Base-by-base conservation (phyloP, 2,888 invertebrate species). In the Pyrrhia umbra region DNA sequence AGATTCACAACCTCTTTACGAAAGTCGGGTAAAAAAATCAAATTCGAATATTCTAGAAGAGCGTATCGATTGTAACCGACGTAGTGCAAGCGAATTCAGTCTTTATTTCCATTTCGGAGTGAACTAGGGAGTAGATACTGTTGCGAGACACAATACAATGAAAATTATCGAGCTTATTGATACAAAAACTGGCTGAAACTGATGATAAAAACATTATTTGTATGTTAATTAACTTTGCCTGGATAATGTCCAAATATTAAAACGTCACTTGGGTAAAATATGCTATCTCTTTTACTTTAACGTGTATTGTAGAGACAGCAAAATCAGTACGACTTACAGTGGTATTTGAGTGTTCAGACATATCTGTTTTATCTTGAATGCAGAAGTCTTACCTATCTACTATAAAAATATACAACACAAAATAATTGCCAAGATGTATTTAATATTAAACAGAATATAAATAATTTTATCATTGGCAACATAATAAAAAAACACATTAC, bases 151-250 rank as follows among this genome's bases (percentile, higher is more conserved):
- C 62, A 68, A 77, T 68, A 75, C 75, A 75, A 77, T 72, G 75
- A 76, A 75, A 76, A 72, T 76, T 60, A 77, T 77, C 77, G 77
- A 77, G 77, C 77, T 77, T 77, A 77, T 56, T 71, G 60, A 65
- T 62, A 50, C 64, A 63, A 61, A 30, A 66, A 69, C 46, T 50
- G 67, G 70, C 46, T 16, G 57, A 61, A 59, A n/a, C 56, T 20
- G 8, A 54, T 68, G 16, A 52, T 34, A 25, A 54, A 30, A 56
- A n/a, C n/a, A n/a, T n/a, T 34, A n/a, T 34, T 3, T 5, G 30
- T 10, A 34, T n/a, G n/a, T n/a, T 30, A 30, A 34, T 34, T n/a
- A n/a, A n/a, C 34, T 34, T 4, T 34, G 34, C 34, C 34, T 34
- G 3, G n/a, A 34, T n/a, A 34, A n/a, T 34, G n/a, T 34, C 34